Conservation (phyloP, 2,888 invertebrate genomes). For the Therioaphis trifolii region DNA sequence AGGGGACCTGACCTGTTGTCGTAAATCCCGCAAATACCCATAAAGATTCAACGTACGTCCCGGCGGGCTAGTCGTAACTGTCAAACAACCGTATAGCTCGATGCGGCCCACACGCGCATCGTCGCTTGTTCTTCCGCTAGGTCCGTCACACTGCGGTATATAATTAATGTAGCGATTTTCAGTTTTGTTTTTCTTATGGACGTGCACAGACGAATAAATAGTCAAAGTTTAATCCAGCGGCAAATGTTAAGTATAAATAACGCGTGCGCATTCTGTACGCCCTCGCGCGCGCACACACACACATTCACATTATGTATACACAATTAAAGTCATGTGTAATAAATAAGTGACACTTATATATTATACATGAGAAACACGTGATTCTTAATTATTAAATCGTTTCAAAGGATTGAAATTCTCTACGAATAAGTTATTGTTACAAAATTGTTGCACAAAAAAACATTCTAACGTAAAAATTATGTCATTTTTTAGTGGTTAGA, state of each 20-base stretch:
- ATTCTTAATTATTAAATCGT: constrained; percentile 26
- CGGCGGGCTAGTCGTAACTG: too few species aligned
- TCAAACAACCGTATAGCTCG: too few species aligned
- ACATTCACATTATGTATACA: background rate
- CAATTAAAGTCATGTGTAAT: too few species aligned
- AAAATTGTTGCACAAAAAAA: constrained; percentile 17
- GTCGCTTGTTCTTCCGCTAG: background rate
- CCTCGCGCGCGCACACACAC: background rate
- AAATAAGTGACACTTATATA: too few species aligned
- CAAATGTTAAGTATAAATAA: constrained; percentile 14
- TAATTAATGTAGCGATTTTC: constrained; percentile 37
- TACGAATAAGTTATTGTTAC: background rate
- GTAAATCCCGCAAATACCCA: too few species aligned
- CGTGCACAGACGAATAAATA: constrained; percentile 49
- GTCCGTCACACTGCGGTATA: background rate
- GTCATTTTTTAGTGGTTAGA: too few species aligned
- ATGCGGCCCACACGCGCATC: background rate
- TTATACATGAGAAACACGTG: background rate
- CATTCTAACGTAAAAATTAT: constrained; percentile 35
- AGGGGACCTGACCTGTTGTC: too few species aligned
- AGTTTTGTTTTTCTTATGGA: constrained; percentile 43
- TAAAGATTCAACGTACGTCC: too few species aligned
- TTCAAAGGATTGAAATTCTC: constrained; percentile 2
- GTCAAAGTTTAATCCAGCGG: constrained; percentile 45
- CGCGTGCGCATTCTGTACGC: background rate